These are phyloP conservation scores for Cylindroiulus punctatus DNA, from an alignment of 2,888 invertebrate species.

Conservation along the genomic window DNA sequence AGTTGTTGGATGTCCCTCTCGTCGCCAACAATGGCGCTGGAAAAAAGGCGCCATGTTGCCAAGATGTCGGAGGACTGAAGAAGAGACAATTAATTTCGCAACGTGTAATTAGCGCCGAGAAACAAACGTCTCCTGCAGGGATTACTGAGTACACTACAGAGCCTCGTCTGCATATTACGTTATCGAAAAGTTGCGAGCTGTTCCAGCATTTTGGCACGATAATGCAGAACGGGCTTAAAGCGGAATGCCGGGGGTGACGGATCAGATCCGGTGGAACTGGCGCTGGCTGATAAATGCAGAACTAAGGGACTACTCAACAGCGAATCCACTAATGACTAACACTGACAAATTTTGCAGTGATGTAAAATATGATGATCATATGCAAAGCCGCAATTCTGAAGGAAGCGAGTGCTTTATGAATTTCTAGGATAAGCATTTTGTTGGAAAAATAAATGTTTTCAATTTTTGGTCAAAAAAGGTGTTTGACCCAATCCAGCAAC, in stretches of 20 bases:
- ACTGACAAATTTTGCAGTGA: not conserved
- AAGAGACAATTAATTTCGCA: slow-evolving; percentile 20
- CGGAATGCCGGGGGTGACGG: not conserved
- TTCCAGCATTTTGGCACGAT: not conserved
- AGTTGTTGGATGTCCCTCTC: not conserved
- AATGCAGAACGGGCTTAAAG: not conserved
- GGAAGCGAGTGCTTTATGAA: not conserved
- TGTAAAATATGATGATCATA: too few species aligned
- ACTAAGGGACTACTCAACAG: not conserved
- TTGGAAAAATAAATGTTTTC: too few species aligned
- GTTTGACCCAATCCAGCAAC: too few species aligned
- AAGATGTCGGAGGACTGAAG: not conserved
- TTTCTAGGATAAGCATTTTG: not conserved
- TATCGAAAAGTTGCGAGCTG: not conserved
- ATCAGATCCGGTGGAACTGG: not conserved
- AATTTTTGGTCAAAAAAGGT: too few species aligned
- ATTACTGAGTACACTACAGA: slow-evolving; percentile 36
- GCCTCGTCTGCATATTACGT: slow-evolving; percentile 8
- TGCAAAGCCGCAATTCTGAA: not conserved
- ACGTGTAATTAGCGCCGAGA: slow-evolving; percentile 14
- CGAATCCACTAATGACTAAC: not conserved
- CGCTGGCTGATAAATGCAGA: not conserved
- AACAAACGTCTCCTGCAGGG: slow-evolving; percentile 8
- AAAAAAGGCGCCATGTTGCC: slow-evolving; percentile 5
- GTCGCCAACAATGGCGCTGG: not conserved